phyloP scores from a whole-genome alignment of 2,797 vertebrate genomes.

The Columba guinea region DNA sequence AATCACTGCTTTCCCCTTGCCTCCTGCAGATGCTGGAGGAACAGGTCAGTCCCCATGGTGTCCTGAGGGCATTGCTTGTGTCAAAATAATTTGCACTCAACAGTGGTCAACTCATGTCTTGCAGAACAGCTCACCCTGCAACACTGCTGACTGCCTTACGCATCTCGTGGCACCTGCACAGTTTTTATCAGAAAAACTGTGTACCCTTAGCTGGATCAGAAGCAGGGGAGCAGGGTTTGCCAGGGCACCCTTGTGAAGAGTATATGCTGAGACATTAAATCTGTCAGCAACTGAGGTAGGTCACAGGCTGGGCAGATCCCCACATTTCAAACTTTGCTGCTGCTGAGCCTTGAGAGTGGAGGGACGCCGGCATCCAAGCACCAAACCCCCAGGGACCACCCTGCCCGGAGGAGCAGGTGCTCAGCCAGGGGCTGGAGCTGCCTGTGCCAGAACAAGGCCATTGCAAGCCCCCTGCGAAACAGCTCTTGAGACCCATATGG shows the following conservation, averaged over 20 bases:
- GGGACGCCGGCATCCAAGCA: accelerated
- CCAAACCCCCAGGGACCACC: not conserved
- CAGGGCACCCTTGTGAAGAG: not conserved
- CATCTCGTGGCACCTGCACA: accelerated
- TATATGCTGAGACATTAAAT: not conserved
- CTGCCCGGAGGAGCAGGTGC: not conserved
- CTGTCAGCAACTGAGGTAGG: not conserved
- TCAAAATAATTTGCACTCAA: not conserved
- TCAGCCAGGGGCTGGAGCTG: not conserved
- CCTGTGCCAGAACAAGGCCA: not conserved
- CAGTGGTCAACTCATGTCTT: not conserved
- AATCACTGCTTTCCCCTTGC: not conserved
- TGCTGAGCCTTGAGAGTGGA: not conserved
- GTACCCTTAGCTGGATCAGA: not conserved
- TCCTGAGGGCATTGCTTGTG: not conserved
- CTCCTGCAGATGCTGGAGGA: not conserved
- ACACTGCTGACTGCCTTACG: not conserved
- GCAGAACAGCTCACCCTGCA: not conserved
- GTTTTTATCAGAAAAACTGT: not conserved
- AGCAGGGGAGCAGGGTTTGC: not conserved
- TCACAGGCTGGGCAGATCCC: not conserved
- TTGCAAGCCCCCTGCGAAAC: accelerated
- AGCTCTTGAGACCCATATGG: not conserved
- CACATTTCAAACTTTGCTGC: not conserved
- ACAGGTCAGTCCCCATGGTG: accelerated